Evolutionary conservation across 2,113 vertebrate genomes (phyloP), one percentile per base, ranked within the genome.

Genomic region (Recurvirostra avosetta): DNA sequence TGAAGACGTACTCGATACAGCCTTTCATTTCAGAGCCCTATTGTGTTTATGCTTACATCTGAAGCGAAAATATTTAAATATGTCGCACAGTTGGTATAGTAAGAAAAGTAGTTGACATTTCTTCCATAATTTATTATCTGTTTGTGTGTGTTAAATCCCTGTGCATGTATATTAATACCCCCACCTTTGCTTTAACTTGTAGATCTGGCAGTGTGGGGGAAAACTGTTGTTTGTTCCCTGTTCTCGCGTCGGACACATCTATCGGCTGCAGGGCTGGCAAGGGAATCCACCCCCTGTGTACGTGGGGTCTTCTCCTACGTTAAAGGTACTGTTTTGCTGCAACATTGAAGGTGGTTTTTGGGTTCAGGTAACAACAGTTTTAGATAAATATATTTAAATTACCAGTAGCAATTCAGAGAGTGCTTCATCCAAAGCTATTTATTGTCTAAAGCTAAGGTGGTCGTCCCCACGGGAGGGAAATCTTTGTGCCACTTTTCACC

Each of bases 171-270:
- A 21, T 66, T 66, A 67, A 63, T 41, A 55, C 30, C 2, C 29
- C 8, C 5, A 36, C 5, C 45, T 83, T 90, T 92, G 43, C 52
- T 96, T 86, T 65, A 49, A 72, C 56, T 58, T 81, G 18, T 17
- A 99, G 99, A 99, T 99, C 89, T 99, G 99, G 99, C 99, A 99
- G 82, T 99, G 99, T 75, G 99, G 99, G 6, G 99, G 99, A 20
- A 98, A 99, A 91, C 96, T 99, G 81, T 97, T 99, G 21, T 99
- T 99, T 87, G 98, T 99, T 34, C 99, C 99, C 9, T 99, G 99
- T 85, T 99, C 99, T 79, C 99, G 99, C 47, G 98, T 99, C 8
- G 99, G 99, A 49, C 99, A 99, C 91, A 99, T 99, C 95, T 99
- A 99, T 97, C 99, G 99, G 78, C 98, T 99, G 38, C 98, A 99